phyloP scores from a whole-genome alignment of 2,797 vertebrate species.

The Anabas testudineus region DNA sequence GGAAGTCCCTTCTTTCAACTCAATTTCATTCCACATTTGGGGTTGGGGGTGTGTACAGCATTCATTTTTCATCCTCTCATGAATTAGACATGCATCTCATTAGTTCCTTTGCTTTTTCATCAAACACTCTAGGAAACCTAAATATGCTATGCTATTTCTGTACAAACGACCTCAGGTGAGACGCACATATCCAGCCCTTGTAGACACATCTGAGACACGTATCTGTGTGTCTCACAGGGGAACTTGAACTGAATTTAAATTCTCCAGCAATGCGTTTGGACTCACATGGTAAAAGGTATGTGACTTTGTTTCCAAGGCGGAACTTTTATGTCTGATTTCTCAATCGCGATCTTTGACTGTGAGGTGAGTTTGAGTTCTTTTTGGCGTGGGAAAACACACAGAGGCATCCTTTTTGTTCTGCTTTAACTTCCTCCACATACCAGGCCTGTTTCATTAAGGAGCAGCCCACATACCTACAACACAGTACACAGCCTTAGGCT shows the following conservation, averaged over 20 bases:
- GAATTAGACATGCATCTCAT: conserved; percentile 67
- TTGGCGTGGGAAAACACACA: conserved; percentile 48
- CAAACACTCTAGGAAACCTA: conserved; percentile 54
- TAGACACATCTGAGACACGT: too few species aligned
- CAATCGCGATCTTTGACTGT: conserved; percentile 4
- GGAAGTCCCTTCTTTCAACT: conserved; percentile 12
- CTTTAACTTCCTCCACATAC: conserved; percentile 50
- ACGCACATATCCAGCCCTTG: too few species aligned
- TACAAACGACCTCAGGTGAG: conserved; percentile 33
- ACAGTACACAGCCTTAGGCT: conserved; percentile 36
- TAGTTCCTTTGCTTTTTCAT: conserved; percentile 49
- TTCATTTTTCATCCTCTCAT: conserved; percentile 56
- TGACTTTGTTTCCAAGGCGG: neutral
- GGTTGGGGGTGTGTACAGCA: neutral
- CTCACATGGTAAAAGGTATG: neutral
- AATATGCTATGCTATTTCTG: conserved; percentile 55
- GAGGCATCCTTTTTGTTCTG: conserved; percentile 36
- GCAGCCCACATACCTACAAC: conserved; percentile 47
- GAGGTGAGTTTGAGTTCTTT: conserved; percentile 16
- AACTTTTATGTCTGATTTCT: conserved; percentile 23
- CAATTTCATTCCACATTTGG: conserved; percentile 8
- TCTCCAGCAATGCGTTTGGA: neutral
- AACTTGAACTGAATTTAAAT: neutral
- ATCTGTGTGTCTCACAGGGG: accelerated
- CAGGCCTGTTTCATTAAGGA: conserved; percentile 38